Conservation (phyloP, 1,140 invertebrate genomes). For the Carcinoscorpius rotundicauda region DNA sequence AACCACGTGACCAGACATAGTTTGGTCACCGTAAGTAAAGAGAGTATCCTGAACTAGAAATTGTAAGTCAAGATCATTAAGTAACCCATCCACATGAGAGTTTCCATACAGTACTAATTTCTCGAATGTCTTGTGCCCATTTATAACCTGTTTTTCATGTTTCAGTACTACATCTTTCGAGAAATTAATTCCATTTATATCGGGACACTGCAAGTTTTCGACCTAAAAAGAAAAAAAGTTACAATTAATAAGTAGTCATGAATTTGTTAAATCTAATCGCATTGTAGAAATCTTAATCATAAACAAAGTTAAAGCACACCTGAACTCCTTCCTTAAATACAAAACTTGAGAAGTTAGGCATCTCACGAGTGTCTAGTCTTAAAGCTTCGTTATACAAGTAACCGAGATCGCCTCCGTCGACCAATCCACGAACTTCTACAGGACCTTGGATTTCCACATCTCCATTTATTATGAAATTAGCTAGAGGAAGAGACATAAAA, state of each 20-base stretch:
- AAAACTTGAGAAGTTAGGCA: constrained; percentile 8
- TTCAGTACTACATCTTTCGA: constrained; percentile 12
- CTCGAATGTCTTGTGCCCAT: constrained; percentile 10
- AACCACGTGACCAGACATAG: constrained; percentile 1
- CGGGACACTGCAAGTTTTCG: constrained; percentile 4
- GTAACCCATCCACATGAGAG: neutral
- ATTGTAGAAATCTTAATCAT: neutral
- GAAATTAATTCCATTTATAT: constrained; percentile 18
- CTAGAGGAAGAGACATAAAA: too few relatives aligned
- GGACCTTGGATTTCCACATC: constrained; percentile 13
- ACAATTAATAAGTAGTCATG: neutral
- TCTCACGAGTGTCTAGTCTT: constrained; percentile 5
- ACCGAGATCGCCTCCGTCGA: constrained; percentile 8
- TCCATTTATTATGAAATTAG: too few relatives aligned
- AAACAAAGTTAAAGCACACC: neutral
- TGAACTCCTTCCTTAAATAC: constrained; percentile 8
- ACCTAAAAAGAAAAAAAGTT: constrained; percentile 12
- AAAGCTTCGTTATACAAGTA: constrained; percentile 10
- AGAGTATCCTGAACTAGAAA: constrained; percentile 12
- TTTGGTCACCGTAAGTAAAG: constrained; percentile 12
- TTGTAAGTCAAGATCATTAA: constrained; percentile 14
- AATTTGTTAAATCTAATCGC: neutral
- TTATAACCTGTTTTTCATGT: constrained; percentile 6
- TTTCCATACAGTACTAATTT: constrained; percentile 12
- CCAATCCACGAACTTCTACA: constrained; percentile 1